Conservation (phyloP, 2,888 invertebrate species). For the Dione vanillae region DNA sequence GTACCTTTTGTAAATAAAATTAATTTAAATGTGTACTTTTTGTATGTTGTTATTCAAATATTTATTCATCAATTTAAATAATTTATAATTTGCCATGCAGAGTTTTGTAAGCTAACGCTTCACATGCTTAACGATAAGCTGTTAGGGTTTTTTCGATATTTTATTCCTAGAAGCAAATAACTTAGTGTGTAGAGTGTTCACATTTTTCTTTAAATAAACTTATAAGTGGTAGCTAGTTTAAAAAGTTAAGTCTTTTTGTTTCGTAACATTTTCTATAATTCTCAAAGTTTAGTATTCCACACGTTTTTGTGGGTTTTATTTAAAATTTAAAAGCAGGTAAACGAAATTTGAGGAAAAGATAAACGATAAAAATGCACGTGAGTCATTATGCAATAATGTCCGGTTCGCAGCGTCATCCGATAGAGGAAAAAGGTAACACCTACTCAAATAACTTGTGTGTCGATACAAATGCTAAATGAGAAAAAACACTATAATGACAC, state of each 20-base stretch:
- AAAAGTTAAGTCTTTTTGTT: not conserved
- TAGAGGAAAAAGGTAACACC: slow-evolving; percentile 37
- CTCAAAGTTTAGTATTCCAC: not conserved
- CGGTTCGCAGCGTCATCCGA: slow-evolving; percentile 33
- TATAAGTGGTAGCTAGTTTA: no score
- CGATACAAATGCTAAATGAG: slow-evolving; percentile 14
- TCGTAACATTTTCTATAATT: not conserved
- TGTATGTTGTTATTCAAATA: not conserved
- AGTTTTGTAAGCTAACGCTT: not conserved
- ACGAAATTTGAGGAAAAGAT: slow-evolving; percentile 34
- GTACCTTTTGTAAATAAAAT: not conserved
- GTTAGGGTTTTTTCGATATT: not conserved
- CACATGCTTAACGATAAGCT: not conserved
- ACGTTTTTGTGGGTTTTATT: not conserved
- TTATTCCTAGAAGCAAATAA: not conserved
- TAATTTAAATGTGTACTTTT: not conserved
- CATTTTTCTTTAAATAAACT: not conserved
- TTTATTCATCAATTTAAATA: not conserved
- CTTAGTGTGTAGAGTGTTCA: not conserved
- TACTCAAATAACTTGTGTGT: slow-evolving; percentile 21
- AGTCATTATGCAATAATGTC: slow-evolving; percentile 42
- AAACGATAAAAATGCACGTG: slow-evolving; percentile 38
- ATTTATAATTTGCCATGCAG: not conserved
- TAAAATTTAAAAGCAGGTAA: slow-evolving; percentile 17
- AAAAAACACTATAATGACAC: not conserved